Conservation (phyloP, 2,113 vertebrate species). For the Vulpes lagopus region DNA sequence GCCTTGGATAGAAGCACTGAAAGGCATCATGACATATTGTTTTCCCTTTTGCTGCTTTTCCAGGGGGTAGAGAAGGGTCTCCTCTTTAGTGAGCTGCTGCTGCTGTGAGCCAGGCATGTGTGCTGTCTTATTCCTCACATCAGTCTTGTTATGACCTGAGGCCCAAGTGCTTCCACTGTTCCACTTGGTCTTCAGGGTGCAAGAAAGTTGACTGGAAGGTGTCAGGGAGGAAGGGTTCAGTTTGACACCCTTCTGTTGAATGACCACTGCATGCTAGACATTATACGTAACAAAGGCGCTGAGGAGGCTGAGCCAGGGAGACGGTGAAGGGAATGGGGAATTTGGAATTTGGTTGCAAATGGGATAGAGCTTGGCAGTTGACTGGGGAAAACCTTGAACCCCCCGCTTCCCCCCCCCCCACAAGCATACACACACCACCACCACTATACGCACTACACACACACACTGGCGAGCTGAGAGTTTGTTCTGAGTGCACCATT, state of each 20-base stretch:
- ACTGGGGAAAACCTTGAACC: not conserved
- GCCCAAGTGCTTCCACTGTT: not conserved
- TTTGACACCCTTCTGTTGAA: not conserved
- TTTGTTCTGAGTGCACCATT: not conserved
- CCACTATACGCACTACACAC: not conserved
- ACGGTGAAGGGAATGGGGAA: too few relatives aligned
- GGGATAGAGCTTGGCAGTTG: not conserved
- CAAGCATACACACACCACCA: too few relatives aligned
- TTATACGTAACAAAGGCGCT: not conserved
- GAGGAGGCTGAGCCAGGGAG: not conserved
- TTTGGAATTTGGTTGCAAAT: not conserved
- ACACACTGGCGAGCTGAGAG: not conserved
- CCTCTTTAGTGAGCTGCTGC: not conserved
- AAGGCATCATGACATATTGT: not conserved
- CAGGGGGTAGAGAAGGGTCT: not conserved
- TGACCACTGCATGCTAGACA: not conserved
- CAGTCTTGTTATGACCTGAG: not conserved
- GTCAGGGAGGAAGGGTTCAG: not conserved
- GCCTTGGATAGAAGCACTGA: not conserved
- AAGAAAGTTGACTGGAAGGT: not conserved
- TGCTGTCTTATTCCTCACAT: not conserved
- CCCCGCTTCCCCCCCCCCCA: too few relatives aligned
- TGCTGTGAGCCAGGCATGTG: fast-evolving
- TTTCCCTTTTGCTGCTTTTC: not conserved
- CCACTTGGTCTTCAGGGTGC: not conserved